Base-by-base conservation (phyloP, 92 coral and sea anemone genomes). In the Bergia sp. region DNA sequence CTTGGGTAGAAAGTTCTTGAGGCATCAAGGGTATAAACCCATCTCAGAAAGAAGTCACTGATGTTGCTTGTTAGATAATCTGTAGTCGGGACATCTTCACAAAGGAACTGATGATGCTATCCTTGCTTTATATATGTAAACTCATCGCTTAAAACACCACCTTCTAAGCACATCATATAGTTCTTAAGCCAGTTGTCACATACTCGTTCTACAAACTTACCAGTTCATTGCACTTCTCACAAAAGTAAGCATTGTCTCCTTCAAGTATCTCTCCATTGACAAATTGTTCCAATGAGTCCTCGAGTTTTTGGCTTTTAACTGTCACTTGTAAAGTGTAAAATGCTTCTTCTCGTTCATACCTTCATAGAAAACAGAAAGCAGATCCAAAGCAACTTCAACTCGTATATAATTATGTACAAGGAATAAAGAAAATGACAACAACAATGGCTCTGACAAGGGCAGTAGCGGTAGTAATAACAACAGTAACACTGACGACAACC, bases 261-360 rank as follows among this genome's bases (percentile, higher is more conserved):
- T 95, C 98, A 5, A 95, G 92, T 50, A 95, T 95, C 86, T 95
- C 98, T 73, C 98, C 98, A 91, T 93, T 95, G n/a, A 95, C 98
- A 88, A 95, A 95, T 88, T 95, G 98, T 76, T 95, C 98, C 82
- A 95, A 88, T 0, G 98, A 95, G 82, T 95, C 98, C 88, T 95
- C 96, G 18, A 95, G 77, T 37, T 90, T 93, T 36, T 44, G 73
- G 91, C 93, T 95, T 83, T 91, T 95, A 10, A 95, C 96, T 2
- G 98, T 95, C 49, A 95, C 96, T 75, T 93, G 96, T 39, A 95
- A 76, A 10, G 98, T 91, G 86, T 93, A 93, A 88, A 93, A 95
- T 13, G 98, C 96, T 69, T 95, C 98, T 69, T 95, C 98, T 57
- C 98, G 91, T 88, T 95, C 96, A 16, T 95, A 95, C 83, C 98